Percentiles rank a stretch among this genome's conserved stretches.
phyloP scores from a whole-genome alignment of 2,113 vertebrate genomes.

The Potamarius usumacintae region DNA sequence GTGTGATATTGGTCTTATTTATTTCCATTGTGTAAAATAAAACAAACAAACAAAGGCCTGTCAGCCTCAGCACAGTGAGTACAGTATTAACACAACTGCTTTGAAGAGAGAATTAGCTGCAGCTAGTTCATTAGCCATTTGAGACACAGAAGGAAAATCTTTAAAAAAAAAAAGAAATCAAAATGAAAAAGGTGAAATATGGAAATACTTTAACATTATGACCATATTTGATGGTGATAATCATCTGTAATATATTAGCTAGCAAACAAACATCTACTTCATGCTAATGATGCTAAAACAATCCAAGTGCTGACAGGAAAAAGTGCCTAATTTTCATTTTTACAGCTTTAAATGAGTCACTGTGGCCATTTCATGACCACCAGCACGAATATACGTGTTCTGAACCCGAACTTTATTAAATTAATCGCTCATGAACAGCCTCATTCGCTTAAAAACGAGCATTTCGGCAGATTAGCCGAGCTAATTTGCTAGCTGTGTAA shows the following conservation, averaged over 20 bases:
- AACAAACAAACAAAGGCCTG: too few species aligned
- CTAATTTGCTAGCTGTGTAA: not conserved
- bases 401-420: not conserved
- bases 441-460: not conserved
- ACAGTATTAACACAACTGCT: not conserved
- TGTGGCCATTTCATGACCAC: not conserved
- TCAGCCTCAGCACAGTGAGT: not conserved
- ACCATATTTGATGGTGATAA: not conserved
- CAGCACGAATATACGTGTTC: not conserved
- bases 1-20: too few species aligned
- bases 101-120: not conserved
- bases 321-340: not conserved
- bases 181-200: not conserved
- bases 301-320: not conserved
- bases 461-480: constrained; percentile 32
- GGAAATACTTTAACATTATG: not conserved
- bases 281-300: not conserved
- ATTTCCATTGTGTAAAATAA: too few species aligned
- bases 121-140: not conserved
- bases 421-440: not conserved
- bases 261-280: not conserved
- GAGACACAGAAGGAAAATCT: not conserved
- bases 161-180: not conserved
- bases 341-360: not conserved
- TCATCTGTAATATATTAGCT: not conserved